Evolutionary conservation across 2,113 vertebrate species (phyloP).

Genomic region (Salvator merianae): DNA sequence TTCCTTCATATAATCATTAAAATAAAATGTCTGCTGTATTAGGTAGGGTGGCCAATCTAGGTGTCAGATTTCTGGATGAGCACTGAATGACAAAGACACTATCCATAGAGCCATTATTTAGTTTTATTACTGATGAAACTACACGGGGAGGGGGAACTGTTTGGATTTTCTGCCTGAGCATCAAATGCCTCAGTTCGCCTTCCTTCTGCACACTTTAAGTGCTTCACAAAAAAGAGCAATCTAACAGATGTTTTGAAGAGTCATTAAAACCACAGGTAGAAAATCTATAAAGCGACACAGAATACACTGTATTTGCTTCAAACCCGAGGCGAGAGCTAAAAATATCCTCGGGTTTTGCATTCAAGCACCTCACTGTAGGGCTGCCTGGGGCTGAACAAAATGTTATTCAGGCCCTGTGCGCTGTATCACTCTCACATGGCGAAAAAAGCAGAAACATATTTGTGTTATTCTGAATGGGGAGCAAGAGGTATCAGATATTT

Average conservation of each 20-base stretch:
- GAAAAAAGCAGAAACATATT: neutral
- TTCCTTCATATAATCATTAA: too few relatives aligned
- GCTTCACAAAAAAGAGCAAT: neutral
- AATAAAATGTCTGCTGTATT: too few relatives aligned
- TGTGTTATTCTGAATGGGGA: neutral
- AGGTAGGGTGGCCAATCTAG: neutral
- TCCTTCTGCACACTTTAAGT: too few relatives aligned
- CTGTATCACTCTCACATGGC: neutral
- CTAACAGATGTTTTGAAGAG: neutral
- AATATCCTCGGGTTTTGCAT: neutral
- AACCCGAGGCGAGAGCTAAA: neutral
- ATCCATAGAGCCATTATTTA: neutral
- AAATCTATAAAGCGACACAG: neutral
- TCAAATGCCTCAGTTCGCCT: neutral
- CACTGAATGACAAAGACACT: neutral
- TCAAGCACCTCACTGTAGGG: neutral
- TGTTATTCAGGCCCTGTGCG: too few relatives aligned
- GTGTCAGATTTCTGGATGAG: neutral
- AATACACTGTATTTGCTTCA: neutral
- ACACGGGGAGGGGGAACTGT: neutral
- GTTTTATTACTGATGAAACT: neutral
- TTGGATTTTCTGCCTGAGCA: neutral
- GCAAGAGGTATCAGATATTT: neutral
- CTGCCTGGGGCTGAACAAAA: neutral
- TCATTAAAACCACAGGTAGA: neutral